Percentiles rank a stretch among this genome's conserved stretches.
phyloP scores from a whole-genome alignment of 2,888 invertebrate genomes.

The Hydriomena furcata region DNA sequence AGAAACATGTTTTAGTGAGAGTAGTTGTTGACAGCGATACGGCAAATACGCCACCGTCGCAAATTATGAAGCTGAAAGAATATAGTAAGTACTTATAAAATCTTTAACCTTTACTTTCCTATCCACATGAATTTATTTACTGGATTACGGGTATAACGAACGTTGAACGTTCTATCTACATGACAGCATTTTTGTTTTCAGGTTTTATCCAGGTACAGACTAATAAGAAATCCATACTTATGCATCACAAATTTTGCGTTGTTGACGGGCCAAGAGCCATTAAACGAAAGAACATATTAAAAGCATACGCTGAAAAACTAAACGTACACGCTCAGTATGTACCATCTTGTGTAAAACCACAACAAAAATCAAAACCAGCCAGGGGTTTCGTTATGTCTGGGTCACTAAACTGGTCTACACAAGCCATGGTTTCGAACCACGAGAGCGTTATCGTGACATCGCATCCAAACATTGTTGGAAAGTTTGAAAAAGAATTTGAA shows the following conservation, averaged over 20 bases:
- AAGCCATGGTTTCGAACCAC: slow-evolving; percentile 87
- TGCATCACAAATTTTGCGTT: slow-evolving; percentile 93
- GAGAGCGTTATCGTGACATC: slow-evolving; percentile 88
- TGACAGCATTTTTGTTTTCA: slow-evolving; percentile 40
- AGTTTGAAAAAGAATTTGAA: slow-evolving; percentile 85
- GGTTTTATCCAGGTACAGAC: slow-evolving; percentile 79
- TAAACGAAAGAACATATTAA: slow-evolving; percentile 64
- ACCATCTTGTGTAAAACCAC: slow-evolving; percentile 45
- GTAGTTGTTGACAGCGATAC: slow-evolving; percentile 77
- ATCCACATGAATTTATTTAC: neutral
- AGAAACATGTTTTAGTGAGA: slow-evolving; percentile 74
- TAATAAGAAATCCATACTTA: slow-evolving; percentile 80
- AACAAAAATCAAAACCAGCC: slow-evolving; percentile 49
- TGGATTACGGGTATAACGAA: too few species aligned
- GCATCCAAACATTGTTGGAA: slow-evolving; percentile 75
- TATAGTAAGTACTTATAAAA: slow-evolving; percentile 60
- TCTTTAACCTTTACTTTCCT: slow-evolving; percentile 9
- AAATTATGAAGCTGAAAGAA: slow-evolving; percentile 72
- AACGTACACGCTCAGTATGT: slow-evolving; percentile 63
- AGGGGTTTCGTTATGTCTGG: slow-evolving; percentile 86
- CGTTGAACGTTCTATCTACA: too few species aligned
- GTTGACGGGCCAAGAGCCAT: slow-evolving; percentile 84
- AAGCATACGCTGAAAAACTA: slow-evolving; percentile 69
- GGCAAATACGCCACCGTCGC: slow-evolving; percentile 75
- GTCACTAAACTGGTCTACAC: slow-evolving; percentile 90